Evolutionary conservation across 2,797 vertebrate species (phyloP).

Genomic region (Molothrus ater): DNA sequence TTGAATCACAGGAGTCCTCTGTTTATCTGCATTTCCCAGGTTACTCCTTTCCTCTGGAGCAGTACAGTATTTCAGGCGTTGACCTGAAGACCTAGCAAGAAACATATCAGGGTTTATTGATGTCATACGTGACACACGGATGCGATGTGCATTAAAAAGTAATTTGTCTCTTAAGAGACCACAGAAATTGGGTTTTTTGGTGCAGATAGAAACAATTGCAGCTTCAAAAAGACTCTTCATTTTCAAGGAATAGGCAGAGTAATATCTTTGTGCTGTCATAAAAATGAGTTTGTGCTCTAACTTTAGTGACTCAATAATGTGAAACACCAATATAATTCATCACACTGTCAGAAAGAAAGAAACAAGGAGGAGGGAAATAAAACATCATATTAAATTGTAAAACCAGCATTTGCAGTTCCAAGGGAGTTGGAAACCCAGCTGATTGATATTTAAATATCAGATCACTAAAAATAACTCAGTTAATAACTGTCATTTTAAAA

Average conservation of each 20-base stretch:
- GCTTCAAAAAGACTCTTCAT: slow-evolving; percentile 17
- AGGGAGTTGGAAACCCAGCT: background rate
- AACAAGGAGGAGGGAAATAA: background rate
- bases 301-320: slow-evolving; percentile 43
- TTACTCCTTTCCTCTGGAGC: background rate
- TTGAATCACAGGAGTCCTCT: background rate
- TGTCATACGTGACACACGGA: background rate
- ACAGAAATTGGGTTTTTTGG: background rate
- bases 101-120: background rate
- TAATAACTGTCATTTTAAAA: background rate
- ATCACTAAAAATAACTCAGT: slow-evolving; percentile 2
- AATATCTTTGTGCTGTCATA: slow-evolving; percentile 33
- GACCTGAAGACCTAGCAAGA: background rate
- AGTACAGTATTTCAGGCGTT: background rate
- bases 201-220: background rate
- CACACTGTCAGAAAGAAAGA: slow-evolving; percentile 39
- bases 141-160: background rate
- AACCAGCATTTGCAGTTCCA: slow-evolving; percentile 3
- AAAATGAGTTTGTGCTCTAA: slow-evolving; percentile 43
- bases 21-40: background rate
- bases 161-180: background rate
- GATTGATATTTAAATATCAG: slow-evolving; percentile 8
- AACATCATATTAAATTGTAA: background rate
- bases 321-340: slow-evolving; percentile 42
- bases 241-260: slow-evolving; percentile 29